Base-by-base conservation (phyloP, 2,113 vertebrate genomes). In the Zapornia atra region DNA sequence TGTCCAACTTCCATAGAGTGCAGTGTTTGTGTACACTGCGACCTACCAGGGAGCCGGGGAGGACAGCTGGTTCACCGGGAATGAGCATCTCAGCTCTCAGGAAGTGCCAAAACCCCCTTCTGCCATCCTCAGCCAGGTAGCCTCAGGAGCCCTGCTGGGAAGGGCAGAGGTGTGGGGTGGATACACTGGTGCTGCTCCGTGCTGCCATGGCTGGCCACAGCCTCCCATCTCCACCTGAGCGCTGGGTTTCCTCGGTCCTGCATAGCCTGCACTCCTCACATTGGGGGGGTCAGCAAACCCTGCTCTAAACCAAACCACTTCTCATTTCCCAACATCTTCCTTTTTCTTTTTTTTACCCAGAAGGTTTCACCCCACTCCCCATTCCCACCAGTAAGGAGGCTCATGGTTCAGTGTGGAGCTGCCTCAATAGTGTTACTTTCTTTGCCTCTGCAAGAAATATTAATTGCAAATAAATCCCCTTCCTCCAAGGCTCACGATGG, bases 381-480 rank as follows among this genome's bases (percentile, higher is more conserved):
- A 40, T 59, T 78, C 61, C 69, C 73, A 86, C 73, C 69, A 89
- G 56, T 14, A 60, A 31, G 34, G 34, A 82, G 61, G n/a, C 77
- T 68, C 64, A 57, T 64, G 73, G 48, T 88, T 95, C 80, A 88
- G 42, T 26, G 48, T 50, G 60, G 86, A 86, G n/a, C 64, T 94
- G 90, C 59, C 66, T 94, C 91, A 71, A 59, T 42, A 82, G 68
- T 89, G 88, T 94, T 82, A 66, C 60, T 64, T 92, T 94, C 86
- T 92, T 93, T 78, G 15, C 61, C 84, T 88, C 84, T 96, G 87
- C 87, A 96, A 91, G 87, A 92, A 96, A 90, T 92, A 96, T 97
- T 96, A 96, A 97, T 96, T 87, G 86, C 76, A 70, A 91, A 92
- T 96, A 96, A 97, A 97, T 90, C 77, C 96, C 91, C 81, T 83